Base-by-base conservation (phyloP, 1,140 invertebrate species). In the Drosophila aff. region DNA sequence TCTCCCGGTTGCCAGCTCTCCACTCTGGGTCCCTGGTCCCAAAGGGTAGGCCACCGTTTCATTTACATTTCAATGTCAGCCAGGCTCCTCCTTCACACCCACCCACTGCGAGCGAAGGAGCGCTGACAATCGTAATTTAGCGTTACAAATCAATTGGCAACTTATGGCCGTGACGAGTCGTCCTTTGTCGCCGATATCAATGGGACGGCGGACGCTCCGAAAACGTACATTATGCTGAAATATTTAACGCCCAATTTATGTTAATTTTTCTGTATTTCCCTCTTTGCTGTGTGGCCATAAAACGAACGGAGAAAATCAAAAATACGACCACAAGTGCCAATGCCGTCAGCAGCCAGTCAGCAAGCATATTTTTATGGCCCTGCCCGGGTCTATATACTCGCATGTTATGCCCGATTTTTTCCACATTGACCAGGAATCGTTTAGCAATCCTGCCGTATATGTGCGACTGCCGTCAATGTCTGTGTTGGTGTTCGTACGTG, bases 121-220 rank as follows among this genome's bases (percentile, higher is more conserved):
- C 67, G 76, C 71, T 87, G 87, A 76, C 87, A 91, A 74, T 91
- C 76, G 76, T 75, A 80, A 89, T 87, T 91, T 82, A 77, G 75
- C 79, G 82, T 85, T 82, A 79, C 81, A 91, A 91, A 91, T 91
- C 89, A 91, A 91, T 89, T 87, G 81, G 66, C 82, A 83, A 76
- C 68, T 82, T 82, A 63, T 72, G 66, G 58, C 71, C 76, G 69
- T 83, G 76, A 66, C 62, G 28, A 65, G 61, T 49, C 26, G 44
- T 40, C 33, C 36, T 23, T 49, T 38, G 61, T 65, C 60, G 44
- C 36, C 11, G 23, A 63, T 68, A 64, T 75, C 65, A 46, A 52
- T 57, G 61, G 65, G 28, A 31, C 26, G 62, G 26, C 47, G 57
- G 33, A 33, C 49, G 15, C 28, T 57, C 40, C 6, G 46, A 40